These are phyloP conservation scores for Synergus laeviventris DNA, from an alignment of 2,888 invertebrate species.

Conservation along the genomic window DNA sequence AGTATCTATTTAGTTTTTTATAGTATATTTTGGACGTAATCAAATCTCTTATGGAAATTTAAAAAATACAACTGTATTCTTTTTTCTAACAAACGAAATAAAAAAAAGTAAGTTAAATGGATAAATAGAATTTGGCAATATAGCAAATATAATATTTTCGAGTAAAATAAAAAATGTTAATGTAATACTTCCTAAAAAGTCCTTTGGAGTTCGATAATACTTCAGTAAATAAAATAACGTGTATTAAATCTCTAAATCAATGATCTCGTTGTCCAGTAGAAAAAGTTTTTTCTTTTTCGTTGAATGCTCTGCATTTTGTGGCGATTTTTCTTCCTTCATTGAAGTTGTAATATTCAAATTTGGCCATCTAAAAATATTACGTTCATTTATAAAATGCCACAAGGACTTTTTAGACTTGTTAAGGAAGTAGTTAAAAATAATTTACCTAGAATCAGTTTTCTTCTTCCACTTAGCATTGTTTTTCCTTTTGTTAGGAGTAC, in stretches of 20 bases:
- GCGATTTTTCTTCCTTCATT: background rate
- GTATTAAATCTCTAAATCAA: conserved; percentile 1
- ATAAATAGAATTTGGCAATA: background rate
- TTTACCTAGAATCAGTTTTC: conserved; percentile 9
- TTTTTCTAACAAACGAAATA: background rate
- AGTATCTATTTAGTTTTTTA: background rate
- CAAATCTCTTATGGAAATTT: background rate
- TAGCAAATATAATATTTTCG: background rate
- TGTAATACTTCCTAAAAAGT: background rate
- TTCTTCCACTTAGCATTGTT: background rate
- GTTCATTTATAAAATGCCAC: too few relatives aligned
- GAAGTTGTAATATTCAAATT: conserved; percentile 17
- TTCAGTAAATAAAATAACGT: background rate
- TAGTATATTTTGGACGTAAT: background rate
- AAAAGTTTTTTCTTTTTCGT: conserved; percentile 32
- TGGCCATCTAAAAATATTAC: conserved; percentile 22
- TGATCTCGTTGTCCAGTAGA: conserved; percentile 16
- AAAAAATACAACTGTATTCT: background rate
- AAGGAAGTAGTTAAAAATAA: background rate
- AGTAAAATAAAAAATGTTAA: background rate
- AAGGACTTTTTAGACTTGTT: background rate
- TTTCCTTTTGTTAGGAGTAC: background rate
- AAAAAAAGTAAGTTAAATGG: too few relatives aligned
- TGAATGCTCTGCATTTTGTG: background rate
- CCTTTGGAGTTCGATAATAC: background rate